A percentile compares a stretch with the other conserved stretches of the same genome.
phyloP scores from a whole-genome alignment of 2,797 vertebrate species.

The Phoeniculus purpureus region DNA sequence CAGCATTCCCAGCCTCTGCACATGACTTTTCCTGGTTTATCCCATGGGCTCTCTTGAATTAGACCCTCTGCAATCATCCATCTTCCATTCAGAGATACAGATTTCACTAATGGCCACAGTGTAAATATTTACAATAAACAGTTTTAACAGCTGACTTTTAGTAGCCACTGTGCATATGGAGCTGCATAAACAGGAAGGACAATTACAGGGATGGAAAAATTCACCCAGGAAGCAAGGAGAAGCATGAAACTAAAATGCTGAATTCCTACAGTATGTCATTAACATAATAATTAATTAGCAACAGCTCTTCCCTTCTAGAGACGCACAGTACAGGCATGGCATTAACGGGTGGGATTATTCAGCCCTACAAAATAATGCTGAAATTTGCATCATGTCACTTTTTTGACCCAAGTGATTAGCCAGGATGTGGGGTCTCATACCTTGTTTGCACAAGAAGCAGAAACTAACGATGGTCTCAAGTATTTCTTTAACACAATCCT shows the following conservation, averaged over 20 bases:
- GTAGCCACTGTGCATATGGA: constrained; percentile 61
- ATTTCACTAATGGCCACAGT: constrained; percentile 55
- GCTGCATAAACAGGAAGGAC: constrained; percentile 66
- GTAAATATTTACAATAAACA: constrained; percentile 73
- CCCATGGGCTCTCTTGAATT: not conserved
- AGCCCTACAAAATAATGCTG: not conserved
- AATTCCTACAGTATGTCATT: not conserved
- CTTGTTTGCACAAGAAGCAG: constrained; percentile 1
- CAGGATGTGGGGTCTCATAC: not conserved
- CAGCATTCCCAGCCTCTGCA: not conserved
- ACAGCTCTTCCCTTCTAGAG: not conserved
- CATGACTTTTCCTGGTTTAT: constrained; percentile 34
- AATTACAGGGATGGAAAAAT: constrained; percentile 25
- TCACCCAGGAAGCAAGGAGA: not conserved
- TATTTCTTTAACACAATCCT: constrained; percentile 58
- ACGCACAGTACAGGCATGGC: not conserved
- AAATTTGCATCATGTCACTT: not conserved
- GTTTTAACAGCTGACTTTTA: constrained; percentile 55
- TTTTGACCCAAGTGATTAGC: constrained; percentile 2
- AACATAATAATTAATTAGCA: not conserved
- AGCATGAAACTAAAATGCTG: not conserved
- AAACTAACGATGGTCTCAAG: constrained; percentile 37
- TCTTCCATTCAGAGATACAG: constrained; percentile 35
- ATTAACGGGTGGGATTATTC: not conserved
- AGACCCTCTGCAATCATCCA: constrained; percentile 22